Base-by-base conservation (phyloP, 2,113 vertebrate species). In the Tyrannus savana region DNA sequence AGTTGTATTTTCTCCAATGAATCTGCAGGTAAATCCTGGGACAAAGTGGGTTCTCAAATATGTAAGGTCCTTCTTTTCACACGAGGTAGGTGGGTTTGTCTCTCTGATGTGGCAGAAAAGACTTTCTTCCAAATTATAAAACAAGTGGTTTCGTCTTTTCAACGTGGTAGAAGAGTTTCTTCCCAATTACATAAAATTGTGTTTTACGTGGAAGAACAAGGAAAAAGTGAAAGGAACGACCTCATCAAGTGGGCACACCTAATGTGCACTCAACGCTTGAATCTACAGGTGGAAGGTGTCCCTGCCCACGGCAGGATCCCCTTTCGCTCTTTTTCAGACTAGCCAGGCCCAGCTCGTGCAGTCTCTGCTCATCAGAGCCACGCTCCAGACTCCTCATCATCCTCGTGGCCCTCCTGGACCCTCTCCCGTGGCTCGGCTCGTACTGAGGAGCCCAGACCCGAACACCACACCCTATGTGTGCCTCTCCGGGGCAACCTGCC, bases 1-100 rank as follows among this genome's bases (percentile, higher is more conserved):
- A 55, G 23, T 8, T 11, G 5, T 0, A 0, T 37, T 64, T 49
- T 31, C 28, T 66, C 25, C 50, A 50, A 28, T 23, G 1, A 1
- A 6, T 0, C 19, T 0, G 14, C 33, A 53, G 64, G 31, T 19
- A 18, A 23, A 9, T 9, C 15, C 31, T 0, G 1, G 5, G 17
- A 39, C 35, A 67, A 74, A 35, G 39, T 11, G 7, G 37, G 60
- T 16, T 44, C 33, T 60, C 55, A 84, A 24, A n/a, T 5, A 23
- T 1, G 0, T 0, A 14, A 81, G 16, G 0, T 67, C 59, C 14
- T 23, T 21, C 50, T 60, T 37, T 27, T 7, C 58, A 12, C 21
- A 19, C 0, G 0, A 23, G 19, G 31, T 14, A 24, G n/a, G 0
- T 18, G 19, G 37, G 22, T 73, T 68, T 72, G 23, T 12, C 30